These are phyloP conservation scores for Propithecus perrieri DNA, from an alignment of 2,797 vertebrate genomes.

Conservation along the genomic window DNA sequence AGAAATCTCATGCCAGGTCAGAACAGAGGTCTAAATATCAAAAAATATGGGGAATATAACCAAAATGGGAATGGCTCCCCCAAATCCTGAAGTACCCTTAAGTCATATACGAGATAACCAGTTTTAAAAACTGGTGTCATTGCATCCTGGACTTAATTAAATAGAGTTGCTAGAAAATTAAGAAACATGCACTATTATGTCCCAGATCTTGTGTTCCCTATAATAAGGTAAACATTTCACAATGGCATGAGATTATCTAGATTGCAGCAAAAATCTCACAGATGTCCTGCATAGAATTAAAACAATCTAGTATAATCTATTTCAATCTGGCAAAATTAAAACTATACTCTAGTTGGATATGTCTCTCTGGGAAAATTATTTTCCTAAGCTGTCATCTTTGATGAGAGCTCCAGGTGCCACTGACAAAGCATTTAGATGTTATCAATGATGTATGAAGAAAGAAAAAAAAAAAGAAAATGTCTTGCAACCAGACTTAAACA, in stretches of 20 bases:
- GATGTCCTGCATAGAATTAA: constrained; percentile 58
- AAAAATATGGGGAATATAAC: neutral
- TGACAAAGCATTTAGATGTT: constrained; percentile 29
- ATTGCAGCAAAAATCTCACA: constrained; percentile 45
- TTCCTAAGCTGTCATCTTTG: constrained; percentile 53
- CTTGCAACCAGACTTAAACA: constrained; percentile 20
- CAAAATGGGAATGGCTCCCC: neutral
- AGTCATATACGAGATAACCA: neutral
- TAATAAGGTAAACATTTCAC: constrained; percentile 53
- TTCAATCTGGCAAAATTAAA: constrained; percentile 63
- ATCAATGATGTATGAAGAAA: constrained; percentile 10
- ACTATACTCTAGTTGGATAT: constrained; percentile 26
- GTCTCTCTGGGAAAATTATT: constrained; percentile 49
- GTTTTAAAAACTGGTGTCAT: neutral
- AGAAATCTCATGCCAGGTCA: neutral
- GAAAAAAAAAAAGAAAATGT: constrained; percentile 53
- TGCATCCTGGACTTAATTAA: neutral
- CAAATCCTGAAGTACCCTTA: neutral
- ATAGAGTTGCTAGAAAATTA: constrained; percentile 42
- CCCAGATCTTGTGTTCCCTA: constrained; percentile 10
- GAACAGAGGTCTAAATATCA: neutral
- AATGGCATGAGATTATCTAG: constrained; percentile 44
- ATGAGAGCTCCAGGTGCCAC: constrained; percentile 5
- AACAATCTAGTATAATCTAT: constrained; percentile 54
- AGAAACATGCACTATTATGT: neutral